These are phyloP conservation scores for Plagodis dolabraria DNA, from an alignment of 2,888 invertebrate genomes.

Conservation along the genomic window DNA sequence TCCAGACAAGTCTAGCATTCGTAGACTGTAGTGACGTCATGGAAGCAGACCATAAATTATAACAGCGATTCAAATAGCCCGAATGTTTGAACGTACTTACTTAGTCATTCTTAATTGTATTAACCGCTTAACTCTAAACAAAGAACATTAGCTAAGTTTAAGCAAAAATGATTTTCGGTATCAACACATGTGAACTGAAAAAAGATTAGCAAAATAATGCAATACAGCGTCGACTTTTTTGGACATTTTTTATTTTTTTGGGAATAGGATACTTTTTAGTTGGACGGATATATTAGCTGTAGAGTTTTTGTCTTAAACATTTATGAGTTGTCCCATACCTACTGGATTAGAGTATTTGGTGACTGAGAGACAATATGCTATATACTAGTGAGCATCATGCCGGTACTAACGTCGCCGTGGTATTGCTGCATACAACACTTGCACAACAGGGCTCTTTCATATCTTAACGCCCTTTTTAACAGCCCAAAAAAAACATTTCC, in stretches of 20 bases:
- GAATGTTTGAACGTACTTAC: conserved; percentile 26
- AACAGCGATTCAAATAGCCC: conserved; percentile 25
- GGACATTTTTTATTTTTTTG: neutral
- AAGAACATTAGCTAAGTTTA: conserved; percentile 8
- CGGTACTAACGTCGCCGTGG: no score
- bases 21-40: conserved; percentile 29
- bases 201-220: neutral
- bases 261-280: no score
- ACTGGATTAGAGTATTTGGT: no score
- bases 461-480: no score
- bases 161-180: neutral
- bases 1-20: conserved; percentile 30
- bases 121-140: conserved; percentile 24
- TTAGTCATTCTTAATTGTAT: conserved; percentile 24
- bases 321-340: no score
- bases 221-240: neutral
- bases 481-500: no score
- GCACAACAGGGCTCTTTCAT: no score
- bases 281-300: no score
- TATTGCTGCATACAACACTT: no score
- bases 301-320: no score
- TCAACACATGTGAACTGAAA: neutral
- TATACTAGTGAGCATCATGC: no score
- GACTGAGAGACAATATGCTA: no score
- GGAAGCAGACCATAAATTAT: conserved; percentile 24